These are phyloP conservation scores for Mastomys natalensis DNA, from an alignment of 2,113 vertebrate species.

Conservation along the genomic window DNA sequence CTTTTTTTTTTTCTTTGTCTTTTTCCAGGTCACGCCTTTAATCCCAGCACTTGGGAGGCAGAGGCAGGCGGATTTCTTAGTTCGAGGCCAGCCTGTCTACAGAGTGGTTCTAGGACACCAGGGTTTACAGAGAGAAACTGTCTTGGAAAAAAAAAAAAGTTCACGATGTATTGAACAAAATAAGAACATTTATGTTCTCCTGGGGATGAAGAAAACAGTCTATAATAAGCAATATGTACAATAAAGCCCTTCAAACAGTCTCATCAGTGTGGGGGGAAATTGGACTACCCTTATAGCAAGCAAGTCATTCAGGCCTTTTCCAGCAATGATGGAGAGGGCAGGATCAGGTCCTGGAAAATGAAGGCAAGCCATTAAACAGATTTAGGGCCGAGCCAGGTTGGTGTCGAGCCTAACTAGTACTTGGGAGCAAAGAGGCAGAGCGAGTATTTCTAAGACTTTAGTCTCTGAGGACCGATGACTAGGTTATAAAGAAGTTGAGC, in stretches of 20 bases:
- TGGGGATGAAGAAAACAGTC: neutral
- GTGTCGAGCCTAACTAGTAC: no score
- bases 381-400: no score
- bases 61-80: neutral
- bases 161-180: neutral
- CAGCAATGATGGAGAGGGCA: neutral
- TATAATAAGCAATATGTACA: conserved; percentile 76
- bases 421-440: no score
- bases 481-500: no score
- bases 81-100: no score
- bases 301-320: conserved; percentile 8
- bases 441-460: no score
- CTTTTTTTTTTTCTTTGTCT: no score
- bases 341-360: conserved; percentile 77
- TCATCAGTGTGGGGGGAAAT: neutral
- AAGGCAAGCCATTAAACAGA: no score
- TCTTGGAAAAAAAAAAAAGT: neutral
- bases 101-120: no score
- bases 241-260: neutral
- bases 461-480: no score
- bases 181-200: conserved; percentile 62
- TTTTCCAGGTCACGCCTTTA: neutral
- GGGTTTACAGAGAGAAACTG: neutral
- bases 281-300: no score
- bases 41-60: neutral